Conservation (phyloP, 2,797 vertebrate genomes). For the Bovichtus diacanthus region DNA sequence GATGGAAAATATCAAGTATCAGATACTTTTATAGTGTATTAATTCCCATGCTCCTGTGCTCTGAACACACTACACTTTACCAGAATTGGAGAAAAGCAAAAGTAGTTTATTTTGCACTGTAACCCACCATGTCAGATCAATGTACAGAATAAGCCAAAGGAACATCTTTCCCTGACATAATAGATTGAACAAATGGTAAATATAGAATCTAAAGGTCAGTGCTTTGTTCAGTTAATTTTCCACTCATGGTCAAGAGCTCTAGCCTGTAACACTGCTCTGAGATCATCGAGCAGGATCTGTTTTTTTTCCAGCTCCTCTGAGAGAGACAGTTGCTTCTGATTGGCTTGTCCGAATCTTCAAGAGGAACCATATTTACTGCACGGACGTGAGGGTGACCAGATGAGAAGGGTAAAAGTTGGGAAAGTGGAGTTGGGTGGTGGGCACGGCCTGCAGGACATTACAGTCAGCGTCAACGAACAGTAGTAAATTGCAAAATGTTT, state of each 20-base stretch:
- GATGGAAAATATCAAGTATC: conserved; percentile 18
- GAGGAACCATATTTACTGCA: too few species aligned
- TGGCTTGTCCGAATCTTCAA: neutral
- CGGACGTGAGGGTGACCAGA: too few species aligned
- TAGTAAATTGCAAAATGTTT: too few species aligned
- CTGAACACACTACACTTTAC: neutral
- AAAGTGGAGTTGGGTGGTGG: too few species aligned
- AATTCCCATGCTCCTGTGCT: neutral
- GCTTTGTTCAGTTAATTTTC: conserved; percentile 42
- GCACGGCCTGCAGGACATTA: too few species aligned
- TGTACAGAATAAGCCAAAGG: conserved; percentile 14
- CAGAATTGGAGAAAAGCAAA: neutral
- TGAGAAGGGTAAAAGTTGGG: too few species aligned
- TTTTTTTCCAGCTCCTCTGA: conserved; percentile 14
- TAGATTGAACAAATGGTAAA: conserved; percentile 29
- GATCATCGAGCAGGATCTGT: conserved; percentile 7
- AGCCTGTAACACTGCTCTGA: conserved; percentile 7
- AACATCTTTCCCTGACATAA: conserved; percentile 22
- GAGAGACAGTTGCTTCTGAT: neutral
- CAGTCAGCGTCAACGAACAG: too few species aligned
- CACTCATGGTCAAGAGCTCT: conserved; percentile 26
- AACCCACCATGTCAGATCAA: conserved; percentile 11
- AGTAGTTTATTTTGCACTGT: conserved; percentile 19
- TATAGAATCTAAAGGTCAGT: conserved; percentile 49
- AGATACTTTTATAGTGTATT: neutral